These are phyloP conservation scores for Caracal caracal DNA, from an alignment of 2,113 vertebrate genomes.

Conservation along the genomic window DNA sequence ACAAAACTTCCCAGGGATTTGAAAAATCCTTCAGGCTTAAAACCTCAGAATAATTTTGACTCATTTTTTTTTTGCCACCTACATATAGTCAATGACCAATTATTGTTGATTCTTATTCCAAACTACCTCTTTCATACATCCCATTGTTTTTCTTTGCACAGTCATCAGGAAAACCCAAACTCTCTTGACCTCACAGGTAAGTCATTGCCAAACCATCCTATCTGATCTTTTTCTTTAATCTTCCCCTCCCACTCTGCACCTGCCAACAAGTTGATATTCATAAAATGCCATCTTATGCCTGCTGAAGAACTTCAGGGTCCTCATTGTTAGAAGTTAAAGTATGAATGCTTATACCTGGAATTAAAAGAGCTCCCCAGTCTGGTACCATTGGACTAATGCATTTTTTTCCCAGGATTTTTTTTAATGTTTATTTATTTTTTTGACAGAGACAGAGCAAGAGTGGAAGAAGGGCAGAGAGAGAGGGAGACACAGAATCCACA, in stretches of 20 bases:
- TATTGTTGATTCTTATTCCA: background rate
- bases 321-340: background rate
- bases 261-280: background rate
- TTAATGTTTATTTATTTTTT: too few relatives aligned
- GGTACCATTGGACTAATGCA: background rate
- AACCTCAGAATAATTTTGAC: background rate
- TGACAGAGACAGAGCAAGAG: too few relatives aligned
- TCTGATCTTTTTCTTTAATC: background rate
- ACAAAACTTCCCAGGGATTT: background rate
- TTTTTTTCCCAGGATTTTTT: background rate
- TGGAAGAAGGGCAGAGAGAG: too few relatives aligned
- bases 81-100: background rate
- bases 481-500: too few relatives aligned
- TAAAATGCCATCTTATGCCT: background rate
- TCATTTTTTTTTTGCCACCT: background rate
- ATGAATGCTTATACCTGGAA: background rate
- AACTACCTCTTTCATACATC: background rate
- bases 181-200: background rate
- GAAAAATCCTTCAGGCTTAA: background rate
- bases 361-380: background rate
- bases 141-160: background rate
- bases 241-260: background rate
- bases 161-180: background rate
- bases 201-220: background rate
- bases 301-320: background rate